Evolutionary conservation across 1,140 invertebrate species (phyloP), one percentile per base, ranked within the genome.

Genomic region (Phymastichus coffea): DNA sequence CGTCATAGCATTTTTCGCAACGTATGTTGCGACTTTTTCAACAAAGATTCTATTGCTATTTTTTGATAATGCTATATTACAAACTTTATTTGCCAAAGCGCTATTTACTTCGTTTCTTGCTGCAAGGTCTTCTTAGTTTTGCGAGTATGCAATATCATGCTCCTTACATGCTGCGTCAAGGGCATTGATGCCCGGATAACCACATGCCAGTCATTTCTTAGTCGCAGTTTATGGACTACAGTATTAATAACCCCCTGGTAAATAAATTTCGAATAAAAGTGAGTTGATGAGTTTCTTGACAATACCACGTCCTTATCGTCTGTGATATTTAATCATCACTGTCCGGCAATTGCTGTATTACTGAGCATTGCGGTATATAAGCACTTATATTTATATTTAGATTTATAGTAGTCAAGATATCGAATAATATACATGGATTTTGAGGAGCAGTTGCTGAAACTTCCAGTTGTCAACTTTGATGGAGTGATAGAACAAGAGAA

Each of bases 111-210:
- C 41, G 20, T 61, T 33, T 57, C 63, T 51, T 3, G 41, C 51
- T 8, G 15, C 12, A n/a, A 65, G n/a, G 38, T 62, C 47, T 15
- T 59, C 23, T 7, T 14, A 26, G 38, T 65, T 55, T 26, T 61
- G 6, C 7, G 54, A 62, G 12, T 65, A 61, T 6, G 44, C 26
- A 8, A 65, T 65, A 33, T 62, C 59, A 22, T 65, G 58, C 28
- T 57, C 43, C 41, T 59, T 62, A 37, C 51, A 73, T 6, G 68
- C 64, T 47, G 66, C 37, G 61, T 76, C 70, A 14, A 75, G 60
- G 37, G 15, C 35, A 67, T 76, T 75, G 3, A 74, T 65, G 22
- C 68, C 68, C 15, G 37, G 41, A 68, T 74, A 66, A 37, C 68
- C 37, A 14, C 70, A 53, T 19, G 28, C 51, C 48, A 73, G 61